Evolutionary conservation across 2,888 invertebrate species (phyloP), one percentile per base, ranked within the genome.

Genomic region (Lepetodrilus schrolli): DNA sequence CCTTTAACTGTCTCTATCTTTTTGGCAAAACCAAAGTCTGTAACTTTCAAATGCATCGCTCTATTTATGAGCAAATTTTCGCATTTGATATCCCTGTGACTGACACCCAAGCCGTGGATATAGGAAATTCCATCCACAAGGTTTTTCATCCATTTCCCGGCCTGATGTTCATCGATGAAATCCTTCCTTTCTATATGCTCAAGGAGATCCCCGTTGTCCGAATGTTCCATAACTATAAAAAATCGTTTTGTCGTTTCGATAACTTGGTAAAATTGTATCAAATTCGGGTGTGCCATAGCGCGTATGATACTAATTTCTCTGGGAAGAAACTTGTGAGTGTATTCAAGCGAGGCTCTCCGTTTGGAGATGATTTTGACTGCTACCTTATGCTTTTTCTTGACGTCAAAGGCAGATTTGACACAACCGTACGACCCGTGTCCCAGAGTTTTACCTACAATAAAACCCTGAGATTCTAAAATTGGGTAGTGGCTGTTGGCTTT

Each of bases 321-420:
- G 1, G 90, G 89, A 8, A 89, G 79, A 76, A 90, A 90, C 77
- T 89, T 90, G 1, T 72, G 71, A 13, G 89, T 70, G 69, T 84
- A 90, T 58, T 89, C 90, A 2, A 80, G 76, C 4, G 86, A 87
- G 1, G 89, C 87, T 49, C 83, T 84, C 66, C 81, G 81, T 78
- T 88, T 89, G 4, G 85, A 85, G 2, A 90, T 87, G 47, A 90
- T 86, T 81, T 90, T 90, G n/a, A 90, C 82, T 0, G 89, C 90
- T 0, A 90, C 87, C 73, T 84, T 82, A 23, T 76, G 77, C 66
- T 85, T 85, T 79, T 86, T 83, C 21, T 83, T 82, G 7, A 82
- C 73, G 17, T 88, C 88, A 74, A 83, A 87, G 0, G 89, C 88
- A 10, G 83, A 80, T 72, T 86, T 85, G 1, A 90, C 89, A n/a